phyloP scores from a whole-genome alignment of 2,888 invertebrate genomes.

The Cosmopolites sordidus region DNA sequence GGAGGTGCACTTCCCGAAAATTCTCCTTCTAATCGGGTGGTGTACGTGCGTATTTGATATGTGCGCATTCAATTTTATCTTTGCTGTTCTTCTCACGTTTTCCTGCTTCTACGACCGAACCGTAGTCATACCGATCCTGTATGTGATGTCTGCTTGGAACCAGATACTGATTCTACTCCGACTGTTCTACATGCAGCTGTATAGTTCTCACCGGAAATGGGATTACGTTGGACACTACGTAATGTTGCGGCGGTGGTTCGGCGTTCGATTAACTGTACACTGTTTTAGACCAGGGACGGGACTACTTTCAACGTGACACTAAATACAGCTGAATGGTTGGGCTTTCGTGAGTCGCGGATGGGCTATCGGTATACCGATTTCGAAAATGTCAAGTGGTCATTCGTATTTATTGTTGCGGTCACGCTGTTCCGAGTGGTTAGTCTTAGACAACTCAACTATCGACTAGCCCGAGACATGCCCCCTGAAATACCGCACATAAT shows the following conservation, averaged over 20 bases:
- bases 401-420: conserved; percentile 11
- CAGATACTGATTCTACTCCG: conserved; percentile 12
- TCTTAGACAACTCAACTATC: conserved; percentile 13
- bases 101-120: conserved; percentile 8
- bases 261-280: neutral
- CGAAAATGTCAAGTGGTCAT: conserved; percentile 9
- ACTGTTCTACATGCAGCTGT: conserved; percentile 17
- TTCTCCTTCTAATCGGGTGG: conserved; percentile 18
- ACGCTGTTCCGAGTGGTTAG: conserved; percentile 8
- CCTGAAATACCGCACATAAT: neutral
- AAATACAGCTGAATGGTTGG: conserved; percentile 20
- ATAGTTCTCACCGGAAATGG: conserved; percentile 7
- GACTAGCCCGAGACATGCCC: conserved; percentile 5
- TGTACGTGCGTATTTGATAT: conserved; percentile 16
- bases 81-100: conserved; percentile 11
- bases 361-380: conserved; percentile 13
- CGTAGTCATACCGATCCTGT: conserved; percentile 5
- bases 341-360: conserved; percentile 13
- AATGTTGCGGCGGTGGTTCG: neutral
- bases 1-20: conserved; percentile 11
- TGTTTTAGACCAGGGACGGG: conserved; percentile 18
- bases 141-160: conserved; percentile 5
- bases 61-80: conserved; percentile 13
- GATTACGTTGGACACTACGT: conserved; percentile 21
- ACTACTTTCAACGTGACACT: conserved; percentile 11